A percentile compares a stretch with the other conserved stretches of the same genome.
Evolutionary conservation across 2,797 vertebrate species (phyloP).

Genomic region (Dallia pectoralis): DNA sequence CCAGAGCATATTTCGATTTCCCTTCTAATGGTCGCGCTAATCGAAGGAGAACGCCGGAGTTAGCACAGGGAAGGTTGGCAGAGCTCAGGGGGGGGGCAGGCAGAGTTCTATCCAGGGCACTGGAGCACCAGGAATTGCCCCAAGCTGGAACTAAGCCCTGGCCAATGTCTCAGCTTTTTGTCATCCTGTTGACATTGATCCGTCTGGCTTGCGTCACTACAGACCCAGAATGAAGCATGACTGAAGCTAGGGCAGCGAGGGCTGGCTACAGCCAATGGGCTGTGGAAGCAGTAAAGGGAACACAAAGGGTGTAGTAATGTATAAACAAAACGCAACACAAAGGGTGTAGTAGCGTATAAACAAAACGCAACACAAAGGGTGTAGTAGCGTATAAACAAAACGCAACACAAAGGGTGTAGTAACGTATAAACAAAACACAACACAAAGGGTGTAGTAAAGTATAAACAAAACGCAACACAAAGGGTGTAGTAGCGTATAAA

Average conservation of each 20-base stretch:
- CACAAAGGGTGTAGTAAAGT: no score
- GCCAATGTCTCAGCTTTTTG: conserved; percentile 26
- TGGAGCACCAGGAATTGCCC: conserved; percentile 54
- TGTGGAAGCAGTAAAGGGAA: neutral
- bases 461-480: no score
- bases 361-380: no score
- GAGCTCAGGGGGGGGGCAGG: conserved; percentile 46
- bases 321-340: no score
- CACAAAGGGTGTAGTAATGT: no score
- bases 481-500: no score
- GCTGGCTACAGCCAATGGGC: neutral
- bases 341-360: no score
- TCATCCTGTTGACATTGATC: conserved; percentile 62
- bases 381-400: no score
- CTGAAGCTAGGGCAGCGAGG: neutral
- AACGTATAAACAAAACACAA: no score
- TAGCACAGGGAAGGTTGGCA: conserved; percentile 33
- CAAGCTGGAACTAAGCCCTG: conserved; percentile 62
- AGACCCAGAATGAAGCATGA: conserved; percentile 58
- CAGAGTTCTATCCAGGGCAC: conserved; percentile 49
- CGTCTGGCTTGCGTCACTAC: conserved; percentile 46
- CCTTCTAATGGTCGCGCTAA: conserved; percentile 52
- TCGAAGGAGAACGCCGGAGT: conserved; percentile 4
- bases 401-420: no score
- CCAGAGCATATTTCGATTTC: conserved; percentile 58